These are phyloP conservation scores for Rhadina sibilatrix DNA, from an alignment of 2,113 vertebrate genomes.

Conservation along the genomic window DNA sequence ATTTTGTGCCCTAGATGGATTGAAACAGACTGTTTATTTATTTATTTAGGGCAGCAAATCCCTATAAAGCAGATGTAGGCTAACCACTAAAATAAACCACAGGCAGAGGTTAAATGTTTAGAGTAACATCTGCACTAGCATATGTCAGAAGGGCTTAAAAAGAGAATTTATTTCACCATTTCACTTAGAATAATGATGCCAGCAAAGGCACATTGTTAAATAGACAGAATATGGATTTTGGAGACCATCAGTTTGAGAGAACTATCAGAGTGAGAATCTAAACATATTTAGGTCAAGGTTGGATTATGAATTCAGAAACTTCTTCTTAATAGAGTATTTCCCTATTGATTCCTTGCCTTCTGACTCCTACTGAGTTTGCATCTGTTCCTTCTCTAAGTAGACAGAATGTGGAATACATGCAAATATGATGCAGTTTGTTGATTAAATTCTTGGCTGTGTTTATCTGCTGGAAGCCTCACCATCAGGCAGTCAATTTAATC, in stretches of 20 bases:
- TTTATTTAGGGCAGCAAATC: constrained; percentile 1
- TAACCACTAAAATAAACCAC: neutral
- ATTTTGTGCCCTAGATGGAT: neutral
- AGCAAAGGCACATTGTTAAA: neutral
- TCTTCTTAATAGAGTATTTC: constrained; percentile 51
- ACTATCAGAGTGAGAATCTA: neutral
- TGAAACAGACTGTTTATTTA: neutral
- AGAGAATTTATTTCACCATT: constrained; percentile 14
- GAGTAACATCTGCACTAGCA: constrained; percentile 38
- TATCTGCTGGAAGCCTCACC: constrained; percentile 42
- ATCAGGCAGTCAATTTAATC: constrained; percentile 54
- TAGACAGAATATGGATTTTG: neutral
- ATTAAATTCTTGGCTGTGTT: constrained; percentile 61
- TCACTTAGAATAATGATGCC: constrained; percentile 9
- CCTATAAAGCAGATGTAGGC: neutral
- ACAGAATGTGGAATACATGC: constrained; percentile 43
- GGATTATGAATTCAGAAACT: constrained; percentile 58
- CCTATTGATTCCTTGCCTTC: constrained; percentile 41
- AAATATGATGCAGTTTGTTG: constrained; percentile 62
- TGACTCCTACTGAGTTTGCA: constrained; percentile 54
- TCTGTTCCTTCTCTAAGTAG: constrained; percentile 59
- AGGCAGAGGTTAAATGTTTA: neutral
- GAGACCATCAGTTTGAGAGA: neutral
- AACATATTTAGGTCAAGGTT: constrained; percentile 63
- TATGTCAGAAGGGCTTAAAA: constrained; percentile 47